Percentiles rank a stretch among this genome's conserved stretches.
These are phyloP conservation scores for Siniperca scherzeri DNA, from an alignment of 2,797 vertebrate species.

Conservation along the genomic window DNA sequence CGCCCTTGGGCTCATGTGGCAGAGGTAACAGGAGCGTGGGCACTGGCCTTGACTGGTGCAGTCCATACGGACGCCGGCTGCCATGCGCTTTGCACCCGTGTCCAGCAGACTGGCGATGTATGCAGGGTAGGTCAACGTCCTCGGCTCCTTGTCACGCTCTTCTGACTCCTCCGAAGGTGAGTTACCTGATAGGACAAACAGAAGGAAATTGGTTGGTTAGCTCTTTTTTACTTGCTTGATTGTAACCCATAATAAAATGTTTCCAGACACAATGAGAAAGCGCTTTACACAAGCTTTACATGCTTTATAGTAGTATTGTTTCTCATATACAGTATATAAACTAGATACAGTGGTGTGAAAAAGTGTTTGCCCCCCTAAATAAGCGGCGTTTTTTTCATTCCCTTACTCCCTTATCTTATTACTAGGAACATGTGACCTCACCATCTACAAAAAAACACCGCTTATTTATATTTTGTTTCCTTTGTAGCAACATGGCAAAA, in stretches of 20 bases:
- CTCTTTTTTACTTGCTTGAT: background rate
- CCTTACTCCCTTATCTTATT: too few relatives aligned
- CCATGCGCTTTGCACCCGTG: slow-evolving; percentile 94
- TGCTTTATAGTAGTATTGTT: background rate
- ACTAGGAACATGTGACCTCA: too few relatives aligned
- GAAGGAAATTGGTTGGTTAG: background rate
- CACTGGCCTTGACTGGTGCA: slow-evolving; percentile 96
- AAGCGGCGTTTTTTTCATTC: too few relatives aligned
- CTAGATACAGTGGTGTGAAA: background rate
- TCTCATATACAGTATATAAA: background rate
- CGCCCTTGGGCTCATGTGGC: slow-evolving; percentile 89
- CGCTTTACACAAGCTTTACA: background rate
- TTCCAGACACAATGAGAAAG: background rate
- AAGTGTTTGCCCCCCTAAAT: too few relatives aligned
- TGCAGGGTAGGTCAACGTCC: slow-evolving; percentile 95
- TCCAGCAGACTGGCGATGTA: slow-evolving; percentile 96
- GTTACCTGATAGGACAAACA: slow-evolving; percentile 86
- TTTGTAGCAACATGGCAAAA: slow-evolving; percentile 28
- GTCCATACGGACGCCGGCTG: slow-evolving; percentile 94
- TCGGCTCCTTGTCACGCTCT: slow-evolving; percentile 94
- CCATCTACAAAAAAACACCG: too few relatives aligned
- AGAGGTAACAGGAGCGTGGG: slow-evolving; percentile 94
- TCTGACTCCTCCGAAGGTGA: slow-evolving; percentile 97
- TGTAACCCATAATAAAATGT: too few relatives aligned
- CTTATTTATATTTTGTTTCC: slow-evolving; percentile 5